These are phyloP conservation scores for Lonchura striata DNA, from an alignment of 2,113 vertebrate genomes.

Conservation along the genomic window DNA sequence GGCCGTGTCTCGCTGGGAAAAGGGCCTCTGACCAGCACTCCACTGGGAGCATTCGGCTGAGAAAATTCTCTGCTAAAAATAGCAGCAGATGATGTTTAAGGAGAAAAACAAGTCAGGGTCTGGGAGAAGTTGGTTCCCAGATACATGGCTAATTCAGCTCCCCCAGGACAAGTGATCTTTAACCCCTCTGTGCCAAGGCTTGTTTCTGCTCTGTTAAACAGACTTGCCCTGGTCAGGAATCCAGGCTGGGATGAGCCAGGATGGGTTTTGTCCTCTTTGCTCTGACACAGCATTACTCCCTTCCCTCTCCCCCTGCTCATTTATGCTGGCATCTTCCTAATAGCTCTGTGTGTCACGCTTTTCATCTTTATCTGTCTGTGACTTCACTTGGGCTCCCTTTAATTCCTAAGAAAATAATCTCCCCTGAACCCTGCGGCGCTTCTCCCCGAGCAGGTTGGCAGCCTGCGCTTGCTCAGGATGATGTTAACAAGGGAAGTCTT, in stretches of 20 bases:
- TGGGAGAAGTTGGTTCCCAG: constrained; percentile 53
- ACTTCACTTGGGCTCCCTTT: neutral
- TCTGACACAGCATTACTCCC: neutral
- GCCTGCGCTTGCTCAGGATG: neutral
- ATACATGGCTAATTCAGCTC: neutral
- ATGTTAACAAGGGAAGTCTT: neutral
- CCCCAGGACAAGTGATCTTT: neutral
- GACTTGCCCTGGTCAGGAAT: neutral
- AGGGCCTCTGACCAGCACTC: constrained; percentile 9
- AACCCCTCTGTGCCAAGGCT: neutral
- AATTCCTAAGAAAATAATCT: neutral
- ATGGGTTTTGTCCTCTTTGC: neutral
- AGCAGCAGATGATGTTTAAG: constrained; percentile 43
- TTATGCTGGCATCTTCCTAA: neutral
- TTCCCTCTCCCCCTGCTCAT: neutral
- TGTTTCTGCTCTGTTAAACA: neutral
- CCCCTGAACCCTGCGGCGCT: neutral
- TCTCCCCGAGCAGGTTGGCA: neutral
- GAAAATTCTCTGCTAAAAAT: constrained; percentile 69
- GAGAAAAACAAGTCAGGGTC: constrained; percentile 46
- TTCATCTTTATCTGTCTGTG: neutral
- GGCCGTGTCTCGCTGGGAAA: neutral
- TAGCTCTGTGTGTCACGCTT: neutral
- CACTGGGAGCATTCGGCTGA: constrained; percentile 22
- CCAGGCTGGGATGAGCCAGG: neutral